These are phyloP conservation scores for Ageneiosus marmoratus DNA, from an alignment of 2,113 vertebrate species.

Conservation along the genomic window DNA sequence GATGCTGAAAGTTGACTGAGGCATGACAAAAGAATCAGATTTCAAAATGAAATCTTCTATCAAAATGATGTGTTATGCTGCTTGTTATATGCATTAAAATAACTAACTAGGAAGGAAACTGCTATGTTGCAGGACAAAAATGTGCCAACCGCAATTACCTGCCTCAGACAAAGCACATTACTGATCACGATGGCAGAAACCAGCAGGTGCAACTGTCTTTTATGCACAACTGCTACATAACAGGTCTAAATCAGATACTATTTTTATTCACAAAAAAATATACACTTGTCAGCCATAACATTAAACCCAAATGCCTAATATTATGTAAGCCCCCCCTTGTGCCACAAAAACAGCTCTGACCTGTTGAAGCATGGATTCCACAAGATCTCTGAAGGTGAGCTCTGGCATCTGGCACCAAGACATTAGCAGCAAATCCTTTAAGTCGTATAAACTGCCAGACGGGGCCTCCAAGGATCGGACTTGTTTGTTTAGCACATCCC, in stretches of 20 bases:
- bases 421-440: no score
- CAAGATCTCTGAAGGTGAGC: no score
- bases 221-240: background rate
- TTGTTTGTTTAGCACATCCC: no score
- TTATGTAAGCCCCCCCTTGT: no score
- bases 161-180: background rate
- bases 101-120: background rate
- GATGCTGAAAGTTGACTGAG: constrained; percentile 12
- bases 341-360: no score
- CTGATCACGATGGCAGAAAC: background rate
- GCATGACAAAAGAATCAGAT: constrained; percentile 6
- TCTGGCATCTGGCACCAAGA: no score
- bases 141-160: background rate
- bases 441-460: no score
- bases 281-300: background rate
- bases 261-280: background rate
- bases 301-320: no score
- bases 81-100: constrained; percentile 9
- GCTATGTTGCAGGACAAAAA: background rate
- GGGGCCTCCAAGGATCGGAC: no score
- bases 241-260: background rate
- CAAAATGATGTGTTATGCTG: background rate
- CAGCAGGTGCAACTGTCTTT: background rate
- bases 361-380: no score
- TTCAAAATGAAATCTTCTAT: constrained; percentile 11